These are phyloP conservation scores for Clarias pachynema DNA, from an alignment of 2,797 vertebrate genomes.

Conservation along the genomic window DNA sequence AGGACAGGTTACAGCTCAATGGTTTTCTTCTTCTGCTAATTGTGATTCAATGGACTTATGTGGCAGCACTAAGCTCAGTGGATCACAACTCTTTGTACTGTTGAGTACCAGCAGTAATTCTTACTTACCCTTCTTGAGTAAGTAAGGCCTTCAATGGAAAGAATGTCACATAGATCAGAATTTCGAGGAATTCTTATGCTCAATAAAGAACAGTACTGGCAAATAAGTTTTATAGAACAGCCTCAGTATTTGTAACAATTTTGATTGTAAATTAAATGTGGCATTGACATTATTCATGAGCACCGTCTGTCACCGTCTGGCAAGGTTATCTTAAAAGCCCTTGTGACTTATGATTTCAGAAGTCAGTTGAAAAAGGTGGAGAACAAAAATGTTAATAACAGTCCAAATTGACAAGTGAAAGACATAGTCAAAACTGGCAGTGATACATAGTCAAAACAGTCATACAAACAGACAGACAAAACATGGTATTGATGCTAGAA, in stretches of 20 bases:
- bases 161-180: background rate
- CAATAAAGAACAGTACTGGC: no score
- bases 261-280: background rate
- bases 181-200: background rate
- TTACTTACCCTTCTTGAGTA: background rate
- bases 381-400: background rate
- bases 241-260: background rate
- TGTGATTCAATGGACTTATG: background rate
- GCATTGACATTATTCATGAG: background rate
- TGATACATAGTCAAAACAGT: background rate
- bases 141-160: background rate
- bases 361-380: background rate
- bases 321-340: background rate
- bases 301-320: background rate
- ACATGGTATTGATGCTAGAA: no score
- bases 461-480: background rate
- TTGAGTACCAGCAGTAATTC: background rate
- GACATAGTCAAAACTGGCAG: background rate
- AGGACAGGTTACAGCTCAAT: background rate
- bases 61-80: background rate
- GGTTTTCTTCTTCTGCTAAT: background rate
- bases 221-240: background rate
- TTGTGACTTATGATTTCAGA: background rate
- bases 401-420: background rate
- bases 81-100: background rate